Evolutionary conservation across 2,113 vertebrate species (phyloP).

Genomic region (Phaethon lepturus): DNA sequence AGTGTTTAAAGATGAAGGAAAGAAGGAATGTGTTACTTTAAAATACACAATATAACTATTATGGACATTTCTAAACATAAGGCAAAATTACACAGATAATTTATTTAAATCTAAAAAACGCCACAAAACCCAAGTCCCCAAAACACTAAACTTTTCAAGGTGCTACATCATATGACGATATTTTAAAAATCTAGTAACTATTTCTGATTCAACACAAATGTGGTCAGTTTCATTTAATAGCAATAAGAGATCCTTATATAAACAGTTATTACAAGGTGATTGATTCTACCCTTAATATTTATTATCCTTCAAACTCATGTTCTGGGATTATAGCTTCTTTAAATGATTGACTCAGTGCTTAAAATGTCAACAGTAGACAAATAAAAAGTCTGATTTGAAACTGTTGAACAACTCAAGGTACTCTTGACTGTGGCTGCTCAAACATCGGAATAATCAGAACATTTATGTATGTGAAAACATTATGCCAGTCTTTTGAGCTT

Average conservation of each 20-base stretch:
- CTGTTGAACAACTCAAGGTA: background rate
- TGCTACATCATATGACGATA: background rate
- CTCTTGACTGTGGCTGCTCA: background rate
- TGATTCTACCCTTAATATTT: background rate
- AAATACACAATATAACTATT: too few species aligned
- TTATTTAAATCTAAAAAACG: background rate
- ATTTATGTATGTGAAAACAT: background rate
- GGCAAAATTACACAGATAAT: background rate
- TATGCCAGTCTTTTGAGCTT: background rate
- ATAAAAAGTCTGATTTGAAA: background rate
- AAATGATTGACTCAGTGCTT: background rate
- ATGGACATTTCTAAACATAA: background rate
- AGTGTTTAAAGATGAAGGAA: background rate
- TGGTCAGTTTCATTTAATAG: background rate
- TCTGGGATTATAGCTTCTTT: background rate
- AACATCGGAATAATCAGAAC: background rate
- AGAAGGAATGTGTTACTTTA: background rate
- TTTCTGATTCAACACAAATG: background rate
- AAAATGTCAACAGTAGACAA: background rate
- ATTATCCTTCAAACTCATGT: background rate
- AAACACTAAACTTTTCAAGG: background rate
- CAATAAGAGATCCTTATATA: background rate
- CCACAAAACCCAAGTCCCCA: background rate
- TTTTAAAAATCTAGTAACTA: background rate
- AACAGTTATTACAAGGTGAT: background rate